Evolutionary conservation across 1,140 invertebrate genomes (phyloP), one percentile per base, ranked within the genome.

Genomic region (Drosophila punjabiensis): DNA sequence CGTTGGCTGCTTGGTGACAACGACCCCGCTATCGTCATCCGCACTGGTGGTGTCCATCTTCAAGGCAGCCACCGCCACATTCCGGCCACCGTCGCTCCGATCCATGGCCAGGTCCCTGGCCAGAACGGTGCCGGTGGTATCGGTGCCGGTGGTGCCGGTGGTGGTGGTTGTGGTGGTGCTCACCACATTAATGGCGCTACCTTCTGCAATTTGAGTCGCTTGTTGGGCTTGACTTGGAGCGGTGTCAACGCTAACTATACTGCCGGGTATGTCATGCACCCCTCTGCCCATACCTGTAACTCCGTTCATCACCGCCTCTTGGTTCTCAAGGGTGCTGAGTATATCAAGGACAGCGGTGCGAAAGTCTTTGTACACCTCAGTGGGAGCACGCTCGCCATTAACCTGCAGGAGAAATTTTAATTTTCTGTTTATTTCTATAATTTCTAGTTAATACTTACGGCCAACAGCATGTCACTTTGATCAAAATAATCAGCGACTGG

Each of bases 401-500:
- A 97, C 95, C 97, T 97, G 81, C 3, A 55, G 10, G 6, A 0
- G 3, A 18, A 18, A 18, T 32, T 18, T 24, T 3, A 32, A 32
- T 6, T 4, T 7, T 39, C 0, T 8, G 13, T 14, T 20, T 24
- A 14, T 16, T 24, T 28, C 11, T 24, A 20, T 5, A 14, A 4
- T 24, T 24, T 24, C 1, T 24, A 24, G 24, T 24, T 24, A 24
- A 24, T 62, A 95, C 95, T 96, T 93, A 98, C 97, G 93, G 96
- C 95, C 74, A 96, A 94, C 18, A 98, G 94, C 95, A 97, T 96
- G 84, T 96, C 96, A 88, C 95, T 96, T 93, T 98, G 97, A 93
- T 98, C 97, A 92, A 97, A 98, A 93, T 97, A 98, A 90, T 98
- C 97, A 0, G 96, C 97, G 8, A 98, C 97, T 0, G 97, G 97